These are phyloP conservation scores for Euphydryas editha DNA, from an alignment of 2,888 invertebrate species.

Conservation along the genomic window DNA sequence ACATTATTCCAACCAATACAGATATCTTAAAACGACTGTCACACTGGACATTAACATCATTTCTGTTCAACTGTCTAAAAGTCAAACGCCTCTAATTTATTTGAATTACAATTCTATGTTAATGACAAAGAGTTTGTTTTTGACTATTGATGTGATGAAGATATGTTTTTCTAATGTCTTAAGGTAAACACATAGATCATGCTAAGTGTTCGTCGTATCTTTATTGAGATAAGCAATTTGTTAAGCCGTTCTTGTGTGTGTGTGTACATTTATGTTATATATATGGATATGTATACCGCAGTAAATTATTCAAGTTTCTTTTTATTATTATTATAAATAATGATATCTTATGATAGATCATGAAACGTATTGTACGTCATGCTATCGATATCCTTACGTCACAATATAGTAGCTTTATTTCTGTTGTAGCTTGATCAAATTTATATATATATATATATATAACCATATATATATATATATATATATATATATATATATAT, in stretches of 20 bases:
- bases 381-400: too few relatives aligned
- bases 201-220: slow-evolving; percentile 45
- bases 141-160: slow-evolving; percentile 16
- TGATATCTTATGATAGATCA: too few relatives aligned
- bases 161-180: slow-evolving; percentile 33
- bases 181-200: slow-evolving; percentile 43
- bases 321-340: background rate
- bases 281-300: background rate
- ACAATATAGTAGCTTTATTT: too few relatives aligned
- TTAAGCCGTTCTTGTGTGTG: slow-evolving; percentile 38
- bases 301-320: too few relatives aligned
- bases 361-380: too few relatives aligned
- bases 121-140: slow-evolving; percentile 28
- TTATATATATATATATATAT: too few relatives aligned
- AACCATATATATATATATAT: too few relatives aligned
- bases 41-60: slow-evolving; percentile 45
- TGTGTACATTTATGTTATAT: slow-evolving; percentile 23
- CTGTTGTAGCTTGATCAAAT: too few relatives aligned
- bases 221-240: slow-evolving; percentile 52
- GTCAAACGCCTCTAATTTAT: slow-evolving; percentile 16
- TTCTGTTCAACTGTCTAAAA: slow-evolving; percentile 42
- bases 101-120: slow-evolving; percentile 21
- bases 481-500: too few relatives aligned
- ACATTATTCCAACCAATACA: slow-evolving; percentile 42
- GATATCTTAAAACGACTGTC: slow-evolving; percentile 45